Base-by-base conservation (phyloP, 2,797 vertebrate genomes). In the Hemitrygon akajei region DNA sequence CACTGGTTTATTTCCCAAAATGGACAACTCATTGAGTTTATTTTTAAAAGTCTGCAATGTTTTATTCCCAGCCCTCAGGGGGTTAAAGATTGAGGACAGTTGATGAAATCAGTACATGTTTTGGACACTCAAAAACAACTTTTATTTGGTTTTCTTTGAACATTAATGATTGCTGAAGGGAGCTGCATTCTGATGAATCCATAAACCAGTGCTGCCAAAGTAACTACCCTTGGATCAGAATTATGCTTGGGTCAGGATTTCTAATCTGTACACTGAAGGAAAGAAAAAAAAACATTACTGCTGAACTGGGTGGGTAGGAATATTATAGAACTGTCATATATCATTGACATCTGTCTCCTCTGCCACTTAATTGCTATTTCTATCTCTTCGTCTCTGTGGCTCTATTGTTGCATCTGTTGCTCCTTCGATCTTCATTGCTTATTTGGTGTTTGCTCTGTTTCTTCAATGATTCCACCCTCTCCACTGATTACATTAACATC, bases 241-340 rank as follows among this genome's bases (percentile, higher is more conserved):
- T 37, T 69, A 37, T 69, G 63, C 86, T 69, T 89, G 63, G 86
- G 60, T 89, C 86, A 69, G n/a, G 16, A 69, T 37, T 89, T 89
- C 63, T 89, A 89, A 34, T 89, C 86, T 89, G 82, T 14, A 63
- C 12, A 16, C 56, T 86, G 82, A 86, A 86, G 60, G 58, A 86
- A 86, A 82, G 82, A 86, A 60, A 27, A 25, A 89, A 89, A 89
- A 89, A 89, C 63, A 89, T 69, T 22, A 89, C 86, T 66, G n/a
- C 14, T 37, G 60, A 89, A 89, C 60, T 66, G 86, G 86, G 18
- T 37, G 60, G 69, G 86, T 25, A 89, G 60, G 60, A 37, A 37
- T 37, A 69, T 89, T 89, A 89, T 69, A 89, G 66, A 22, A 69
- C 60, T n/a, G 27, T 37, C 86, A 11, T 89, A 37, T 22, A 89